Conservation (phyloP, 2,113 vertebrate species). For the Hyla sarda region DNA sequence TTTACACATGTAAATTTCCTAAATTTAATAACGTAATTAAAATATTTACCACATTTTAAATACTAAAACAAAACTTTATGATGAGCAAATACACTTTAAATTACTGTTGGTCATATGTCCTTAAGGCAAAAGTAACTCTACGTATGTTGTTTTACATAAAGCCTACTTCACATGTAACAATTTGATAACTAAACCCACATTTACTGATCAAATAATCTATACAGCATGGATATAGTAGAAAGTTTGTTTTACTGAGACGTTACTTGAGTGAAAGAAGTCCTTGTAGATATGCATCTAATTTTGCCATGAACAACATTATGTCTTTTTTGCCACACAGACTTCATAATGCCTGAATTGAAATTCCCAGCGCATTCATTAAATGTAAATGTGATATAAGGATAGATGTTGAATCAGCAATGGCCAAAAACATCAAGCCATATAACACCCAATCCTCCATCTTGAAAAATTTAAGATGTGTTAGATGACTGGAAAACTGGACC, state of each 20-base stretch:
- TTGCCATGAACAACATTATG: conserved; percentile 28
- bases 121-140: neutral
- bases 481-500: conserved; percentile 42
- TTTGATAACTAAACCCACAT: neutral
- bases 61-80: neutral
- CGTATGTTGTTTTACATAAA: neutral
- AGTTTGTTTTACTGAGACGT: conserved; percentile 11
- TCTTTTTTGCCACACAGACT: conserved; percentile 44
- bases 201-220: conserved; percentile 36
- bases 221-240: conserved; percentile 11
- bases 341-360: conserved; percentile 43
- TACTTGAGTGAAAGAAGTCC: conserved; percentile 35
- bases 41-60: neutral
- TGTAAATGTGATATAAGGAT: conserved; percentile 38
- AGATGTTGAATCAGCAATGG: conserved; percentile 30
- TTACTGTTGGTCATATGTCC: neutral
- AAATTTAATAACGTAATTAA: neutral
- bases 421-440: conserved; percentile 41
- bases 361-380: conserved; percentile 34
- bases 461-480: conserved; percentile 47
- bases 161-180: neutral
- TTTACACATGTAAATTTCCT: neutral
- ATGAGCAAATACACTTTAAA: neutral
- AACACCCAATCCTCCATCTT: conserved; percentile 46
- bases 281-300: conserved; percentile 41